Base-by-base conservation (phyloP, 2,888 invertebrate species). In the Leucophora obtusa region DNA sequence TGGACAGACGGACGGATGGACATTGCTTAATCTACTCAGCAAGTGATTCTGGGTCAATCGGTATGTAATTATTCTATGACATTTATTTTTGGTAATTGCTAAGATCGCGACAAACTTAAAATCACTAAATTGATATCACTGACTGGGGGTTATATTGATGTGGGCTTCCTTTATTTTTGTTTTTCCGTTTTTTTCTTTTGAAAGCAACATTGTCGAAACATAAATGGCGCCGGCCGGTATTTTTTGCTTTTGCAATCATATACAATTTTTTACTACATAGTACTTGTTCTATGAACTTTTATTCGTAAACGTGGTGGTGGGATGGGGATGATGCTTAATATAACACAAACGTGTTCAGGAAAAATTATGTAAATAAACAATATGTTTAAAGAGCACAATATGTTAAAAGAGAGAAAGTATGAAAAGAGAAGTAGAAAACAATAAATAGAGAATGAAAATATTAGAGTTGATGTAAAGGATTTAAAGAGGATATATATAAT, bases 171-270 rank as follows among this genome's bases (percentile, higher is more conserved):
- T 63, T 8, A 53, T 47, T 18, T 71, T 43, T 58, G 47, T 10
- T 47, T 74, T 76, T 53, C 8, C 28, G n/a, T 79, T 8, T 35
- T 66, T 6, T 66, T 65, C 56, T 78, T 65, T 77, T 56, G 14
- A 43, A 58, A 59, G 58, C 70, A 73, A 71, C 51, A 78, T 70
- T 66, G 59, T 74, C 56, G 65, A 54, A 53, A 59, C 58, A 65
- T 54, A 82, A 62, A 78, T 68, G 75, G 82, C 82, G 79, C 78
- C 78, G 78, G 75, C 72, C 79, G 82, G 79, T 59, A 66, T 69
- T 60, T 24, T 53, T 66, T 70, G 35, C 47, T 6, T 28, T 28
- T 28, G 51, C n/a, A 17, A 17, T 62, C 24, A n/a, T 47, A 53
- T 24, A 54, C 10, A 66, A 66, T 50, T 43, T 70, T 71, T 65